Conservation (phyloP, 2,113 vertebrate genomes). For the Hystrix cristata region DNA sequence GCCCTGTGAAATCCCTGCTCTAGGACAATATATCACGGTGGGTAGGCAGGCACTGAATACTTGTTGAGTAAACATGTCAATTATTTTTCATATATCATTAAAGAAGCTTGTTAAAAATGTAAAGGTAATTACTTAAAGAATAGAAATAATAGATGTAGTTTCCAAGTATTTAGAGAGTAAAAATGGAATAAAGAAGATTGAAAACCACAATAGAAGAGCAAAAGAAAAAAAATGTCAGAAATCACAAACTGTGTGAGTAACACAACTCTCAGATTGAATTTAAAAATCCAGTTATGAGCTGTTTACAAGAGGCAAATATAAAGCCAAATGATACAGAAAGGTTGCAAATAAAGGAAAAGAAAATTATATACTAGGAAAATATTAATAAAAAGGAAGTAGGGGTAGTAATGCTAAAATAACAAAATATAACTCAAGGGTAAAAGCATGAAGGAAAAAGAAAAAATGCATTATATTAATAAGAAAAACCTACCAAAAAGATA, state of each 20-base stretch:
- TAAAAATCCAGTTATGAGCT: background rate
- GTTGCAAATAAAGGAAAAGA: slow-evolving; percentile 55
- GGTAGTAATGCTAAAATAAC: slow-evolving; percentile 28
- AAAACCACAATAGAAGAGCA: background rate
- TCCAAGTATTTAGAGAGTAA: slow-evolving; percentile 27
- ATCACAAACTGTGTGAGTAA: background rate
- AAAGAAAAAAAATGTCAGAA: background rate
- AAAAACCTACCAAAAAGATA: slow-evolving; percentile 22
- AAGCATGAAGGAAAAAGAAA: slow-evolving; percentile 39
- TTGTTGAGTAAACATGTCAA: background rate
- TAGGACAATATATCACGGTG: background rate
- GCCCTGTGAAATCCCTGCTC: background rate
- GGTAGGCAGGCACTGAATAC: background rate
- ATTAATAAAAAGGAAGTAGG: slow-evolving; percentile 55
- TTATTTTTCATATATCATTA: background rate
- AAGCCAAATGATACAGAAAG: slow-evolving; percentile 54
- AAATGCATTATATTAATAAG: background rate
- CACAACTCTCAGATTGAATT: background rate
- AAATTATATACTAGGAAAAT: slow-evolving; percentile 53
- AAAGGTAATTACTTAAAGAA: slow-evolving; percentile 45
- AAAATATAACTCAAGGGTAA: slow-evolving; percentile 62
- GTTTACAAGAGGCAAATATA: slow-evolving; percentile 38
- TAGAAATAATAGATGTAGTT: background rate
- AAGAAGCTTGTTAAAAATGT: background rate
- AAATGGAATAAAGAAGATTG: background rate